These are phyloP conservation scores for Platichthys stellatus DNA, from an alignment of 2,113 vertebrate species.

Conservation along the genomic window DNA sequence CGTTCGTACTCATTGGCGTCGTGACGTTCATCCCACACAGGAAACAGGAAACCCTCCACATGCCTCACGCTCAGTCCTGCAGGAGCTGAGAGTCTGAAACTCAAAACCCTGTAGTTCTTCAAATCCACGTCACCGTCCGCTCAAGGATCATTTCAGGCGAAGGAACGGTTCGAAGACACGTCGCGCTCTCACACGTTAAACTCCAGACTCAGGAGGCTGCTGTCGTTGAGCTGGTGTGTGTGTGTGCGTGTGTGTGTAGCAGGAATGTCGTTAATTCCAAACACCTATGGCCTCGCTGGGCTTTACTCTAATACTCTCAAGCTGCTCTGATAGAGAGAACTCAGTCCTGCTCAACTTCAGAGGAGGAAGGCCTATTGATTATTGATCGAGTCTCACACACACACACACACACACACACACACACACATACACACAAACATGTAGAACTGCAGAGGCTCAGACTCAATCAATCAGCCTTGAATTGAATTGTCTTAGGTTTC, in stretches of 20 bases:
- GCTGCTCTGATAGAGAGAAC: slow-evolving; percentile 58
- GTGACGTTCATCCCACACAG: slow-evolving; percentile 2
- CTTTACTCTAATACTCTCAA: slow-evolving; percentile 66
- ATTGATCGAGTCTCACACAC: slow-evolving; percentile 52
- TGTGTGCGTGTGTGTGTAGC: not conserved
- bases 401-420: slow-evolving; percentile 18
- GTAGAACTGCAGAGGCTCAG: slow-evolving; percentile 28
- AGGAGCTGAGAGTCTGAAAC: too few relatives aligned
- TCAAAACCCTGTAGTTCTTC: too few relatives aligned
- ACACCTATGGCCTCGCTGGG: slow-evolving; percentile 51
- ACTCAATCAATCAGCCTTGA: slow-evolving; percentile 69
- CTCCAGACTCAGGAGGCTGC: too few relatives aligned
- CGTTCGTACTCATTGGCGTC: slow-evolving; percentile 53
- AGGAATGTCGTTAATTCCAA: slow-evolving; percentile 24
- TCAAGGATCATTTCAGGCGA: too few relatives aligned
- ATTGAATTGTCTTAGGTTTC: slow-evolving; percentile 63
- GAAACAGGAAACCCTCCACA: too few relatives aligned
- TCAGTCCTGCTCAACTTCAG: slow-evolving; percentile 39
- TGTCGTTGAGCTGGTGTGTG: not conserved
- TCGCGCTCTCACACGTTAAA: too few relatives aligned
- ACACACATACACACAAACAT: slow-evolving; percentile 31
- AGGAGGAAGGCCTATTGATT: slow-evolving; percentile 59
- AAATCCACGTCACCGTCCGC: too few relatives aligned
- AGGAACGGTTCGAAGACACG: too few relatives aligned
- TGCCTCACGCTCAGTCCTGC: too few relatives aligned